Percentiles rank a stretch among this genome's conserved stretches.
These are phyloP conservation scores for Meloidogyne floridensis DNA, from an alignment of 1,140 invertebrate species.

Conservation along the genomic window DNA sequence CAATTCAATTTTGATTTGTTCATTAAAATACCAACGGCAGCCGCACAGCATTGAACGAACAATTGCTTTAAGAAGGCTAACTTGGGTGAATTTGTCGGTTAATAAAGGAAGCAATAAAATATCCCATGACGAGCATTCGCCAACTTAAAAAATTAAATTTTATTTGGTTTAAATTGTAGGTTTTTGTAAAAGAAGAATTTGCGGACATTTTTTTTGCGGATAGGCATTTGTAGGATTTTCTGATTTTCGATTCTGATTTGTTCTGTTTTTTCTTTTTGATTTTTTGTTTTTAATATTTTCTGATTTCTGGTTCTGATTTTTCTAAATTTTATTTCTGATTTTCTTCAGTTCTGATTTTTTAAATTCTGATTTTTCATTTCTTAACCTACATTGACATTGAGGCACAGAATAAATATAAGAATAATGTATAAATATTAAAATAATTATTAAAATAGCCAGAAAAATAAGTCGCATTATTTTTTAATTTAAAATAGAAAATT, in stretches of 20 bases:
- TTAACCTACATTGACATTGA: neutral
- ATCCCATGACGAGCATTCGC: constrained; percentile 6
- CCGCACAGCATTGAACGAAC: constrained; percentile 19
- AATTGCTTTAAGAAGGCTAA: constrained; percentile 13
- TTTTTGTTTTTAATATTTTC: too few species aligned
- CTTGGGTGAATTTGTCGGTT: constrained; percentile 2
- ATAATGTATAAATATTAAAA: neutral
- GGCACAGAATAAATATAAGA: neutral
- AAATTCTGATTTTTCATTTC: neutral
- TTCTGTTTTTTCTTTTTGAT: too few species aligned
- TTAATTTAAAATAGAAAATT: too few species aligned
- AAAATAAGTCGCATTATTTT: constrained; percentile 4
- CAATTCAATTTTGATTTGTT: constrained; percentile 16
- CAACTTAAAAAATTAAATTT: constrained; percentile 15
- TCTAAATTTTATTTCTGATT: neutral
- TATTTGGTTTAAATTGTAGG: too few species aligned
- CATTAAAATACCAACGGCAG: constrained; percentile 21
- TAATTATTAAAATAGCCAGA: neutral
- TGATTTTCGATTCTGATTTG: too few species aligned
- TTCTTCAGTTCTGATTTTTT: neutral
- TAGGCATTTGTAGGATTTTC: too few species aligned
- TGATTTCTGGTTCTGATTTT: neutral
- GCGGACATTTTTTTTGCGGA: too few species aligned
- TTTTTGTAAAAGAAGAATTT: too few species aligned
- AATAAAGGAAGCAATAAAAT: constrained; percentile 21